Conservation (phyloP, 2,113 vertebrate species). For the Nanorana parkeri region DNA sequence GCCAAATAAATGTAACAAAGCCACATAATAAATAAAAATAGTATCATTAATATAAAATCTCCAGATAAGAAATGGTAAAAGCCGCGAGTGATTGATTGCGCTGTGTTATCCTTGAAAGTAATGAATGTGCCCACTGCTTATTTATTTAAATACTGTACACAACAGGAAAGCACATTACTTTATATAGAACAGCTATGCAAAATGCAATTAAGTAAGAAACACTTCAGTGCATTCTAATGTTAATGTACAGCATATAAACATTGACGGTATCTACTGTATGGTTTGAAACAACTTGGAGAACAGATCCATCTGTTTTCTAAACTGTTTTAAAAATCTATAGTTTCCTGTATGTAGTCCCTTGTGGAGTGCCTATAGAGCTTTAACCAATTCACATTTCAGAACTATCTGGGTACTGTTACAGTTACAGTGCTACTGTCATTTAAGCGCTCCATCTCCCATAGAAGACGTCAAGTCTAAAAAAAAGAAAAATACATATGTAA, state of each 20-base stretch:
- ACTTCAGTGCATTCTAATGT: not conserved
- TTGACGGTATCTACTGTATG: not conserved
- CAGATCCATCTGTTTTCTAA: too few species aligned
- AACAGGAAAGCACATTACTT: not conserved
- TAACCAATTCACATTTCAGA: too few species aligned
- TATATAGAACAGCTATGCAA: not conserved
- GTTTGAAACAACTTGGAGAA: too few species aligned
- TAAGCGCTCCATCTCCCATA: too few species aligned
- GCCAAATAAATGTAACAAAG: conserved; percentile 20
- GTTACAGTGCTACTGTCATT: too few species aligned
- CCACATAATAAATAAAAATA: conserved; percentile 31
- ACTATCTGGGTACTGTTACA: too few species aligned
- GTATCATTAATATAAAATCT: conserved; percentile 20
- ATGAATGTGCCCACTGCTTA: not conserved
- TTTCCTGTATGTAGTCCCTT: too few species aligned
- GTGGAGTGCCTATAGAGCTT: too few species aligned
- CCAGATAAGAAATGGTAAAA: conserved; percentile 25
- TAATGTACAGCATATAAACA: not conserved
- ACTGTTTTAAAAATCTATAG: too few species aligned
- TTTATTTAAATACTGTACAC: conserved; percentile 20
- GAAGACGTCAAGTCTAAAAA: too few species aligned
- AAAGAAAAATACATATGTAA: too few species aligned
- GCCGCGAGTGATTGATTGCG: conserved; percentile 13
- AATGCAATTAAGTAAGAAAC: not conserved
- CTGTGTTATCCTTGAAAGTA: not conserved